Evolutionary conservation across 1,140 invertebrate genomes (phyloP).

Genomic region (Drosophila azteca): DNA sequence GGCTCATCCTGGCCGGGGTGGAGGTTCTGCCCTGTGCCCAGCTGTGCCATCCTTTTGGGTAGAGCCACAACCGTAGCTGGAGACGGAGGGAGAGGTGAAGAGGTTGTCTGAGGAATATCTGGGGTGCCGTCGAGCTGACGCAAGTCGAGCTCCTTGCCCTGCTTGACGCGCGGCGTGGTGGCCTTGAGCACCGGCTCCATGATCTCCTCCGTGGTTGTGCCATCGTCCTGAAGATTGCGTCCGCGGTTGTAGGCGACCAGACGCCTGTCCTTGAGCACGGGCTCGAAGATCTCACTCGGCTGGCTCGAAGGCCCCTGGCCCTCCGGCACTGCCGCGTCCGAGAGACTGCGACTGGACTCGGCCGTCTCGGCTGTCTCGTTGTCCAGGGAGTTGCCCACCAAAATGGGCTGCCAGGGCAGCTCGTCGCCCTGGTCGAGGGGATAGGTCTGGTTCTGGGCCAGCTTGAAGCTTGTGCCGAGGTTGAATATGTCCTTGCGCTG

Average conservation of each 20-base stretch:
- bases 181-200: conserved; percentile 89
- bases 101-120: conserved; percentile 2
- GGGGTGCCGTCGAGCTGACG: background rate
- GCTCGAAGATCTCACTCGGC: conserved; percentile 83
- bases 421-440: conserved; percentile 73
- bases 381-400: conserved; percentile 84
- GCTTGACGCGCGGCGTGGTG: conserved; percentile 85
- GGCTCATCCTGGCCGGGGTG: conserved; percentile 50
- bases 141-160: conserved; percentile 81
- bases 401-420: conserved; percentile 84
- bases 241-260: conserved; percentile 57
- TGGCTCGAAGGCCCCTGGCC: conserved; percentile 21
- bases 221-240: conserved; percentile 76
- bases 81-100: background rate
- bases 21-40: conserved; percentile 18
- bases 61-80: background rate
- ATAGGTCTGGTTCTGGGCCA: conserved; percentile 69
- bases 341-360: conserved; percentile 87
- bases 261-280: conserved; percentile 69
- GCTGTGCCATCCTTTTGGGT: conserved; percentile 61
- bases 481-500: conserved; percentile 80
- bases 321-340: conserved; percentile 52
- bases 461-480: conserved; percentile 76
- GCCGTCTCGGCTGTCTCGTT: conserved; percentile 83
- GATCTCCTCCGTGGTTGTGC: conserved; percentile 85